Base-by-base conservation (phyloP, 2,113 vertebrate genomes). In the Hipposideros armiger region DNA sequence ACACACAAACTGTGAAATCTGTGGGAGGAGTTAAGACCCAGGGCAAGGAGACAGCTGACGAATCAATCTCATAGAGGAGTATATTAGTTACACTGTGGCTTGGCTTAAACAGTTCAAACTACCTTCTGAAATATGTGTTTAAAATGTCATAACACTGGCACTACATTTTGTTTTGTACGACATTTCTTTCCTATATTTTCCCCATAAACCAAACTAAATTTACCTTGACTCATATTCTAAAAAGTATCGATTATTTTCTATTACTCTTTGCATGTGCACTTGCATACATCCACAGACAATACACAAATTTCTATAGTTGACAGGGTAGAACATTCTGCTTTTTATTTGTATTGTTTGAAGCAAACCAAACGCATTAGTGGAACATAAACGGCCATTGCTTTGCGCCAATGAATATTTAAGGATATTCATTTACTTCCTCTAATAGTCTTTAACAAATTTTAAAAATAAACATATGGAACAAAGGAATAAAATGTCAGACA, bases 401-500 rank as follows among this genome's bases (percentile, higher is more conserved):
- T 58, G 52, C 97, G 47, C 22, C 60, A 96, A 93, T 95, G 95
- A 97, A 97, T 95, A 97, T 97, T 98, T 97, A 94, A 98, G 98
- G 97, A 98, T 96, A 96, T 97, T 98, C 91, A 98, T 95, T 98
- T 97, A 97, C 86, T 98, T 99, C 97, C 97, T 98, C 85, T 98
- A 98, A 97, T 97, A 97, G 93, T 95, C 95, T 98, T 98, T 97
- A 97, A 98, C 97, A 99, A 98, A 98, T 97, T 98, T 60, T 95
- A 97, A 98, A 98, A 98, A 97, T 98, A 98, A 98, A 98, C 96
- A 96, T 80, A 95, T 95, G 58, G 81, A 96, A 98, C 91, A 98
- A 97, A 98, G 90, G 97, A 96, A 95, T 95, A 96, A 98, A 98
- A 97, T 97, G 96, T 98, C 97, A 98, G 54, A 74, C 32, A 98